Evolutionary conservation across 2,888 invertebrate genomes (phyloP).

Genomic region (Hesperia comma): DNA sequence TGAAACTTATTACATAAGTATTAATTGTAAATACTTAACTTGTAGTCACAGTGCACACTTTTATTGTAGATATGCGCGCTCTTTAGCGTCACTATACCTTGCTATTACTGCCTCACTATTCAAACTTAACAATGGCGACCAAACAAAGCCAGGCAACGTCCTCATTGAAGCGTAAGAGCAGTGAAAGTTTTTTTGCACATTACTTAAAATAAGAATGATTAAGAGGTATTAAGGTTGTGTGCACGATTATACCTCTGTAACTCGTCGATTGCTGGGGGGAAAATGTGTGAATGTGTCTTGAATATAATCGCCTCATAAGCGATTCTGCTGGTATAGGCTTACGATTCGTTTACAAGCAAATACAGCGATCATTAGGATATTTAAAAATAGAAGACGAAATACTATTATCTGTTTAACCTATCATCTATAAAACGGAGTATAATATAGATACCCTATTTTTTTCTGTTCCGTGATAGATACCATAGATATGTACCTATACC

Average conservation of each 20-base stretch:
- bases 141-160: slow-evolving; percentile 21
- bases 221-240: slow-evolving; percentile 39
- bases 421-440: too few relatives aligned
- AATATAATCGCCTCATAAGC: slow-evolving; percentile 54
- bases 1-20: too few relatives aligned
- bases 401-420: too few relatives aligned
- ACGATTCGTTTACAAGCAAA: background rate
- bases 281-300: slow-evolving; percentile 57
- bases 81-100: background rate
- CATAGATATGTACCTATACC: too few relatives aligned
- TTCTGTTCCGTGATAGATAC: too few relatives aligned
- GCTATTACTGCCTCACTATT: slow-evolving; percentile 11
- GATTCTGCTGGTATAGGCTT: slow-evolving; percentile 27
- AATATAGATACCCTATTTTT: too few relatives aligned
- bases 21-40: too few relatives aligned
- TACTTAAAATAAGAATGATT: slow-evolving; percentile 36
- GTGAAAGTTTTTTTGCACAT: slow-evolving; percentile 26
- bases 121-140: slow-evolving; percentile 16
- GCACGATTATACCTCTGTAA: slow-evolving; percentile 38
- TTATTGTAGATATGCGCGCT: background rate
- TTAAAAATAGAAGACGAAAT: too few relatives aligned
- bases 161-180: slow-evolving; percentile 25
- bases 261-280: slow-evolving; percentile 51
- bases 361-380: too few relatives aligned
- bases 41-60: too few relatives aligned